Evolutionary conservation across 2,113 vertebrate species (phyloP), one percentile per base, ranked within the genome.

Genomic region (Hystrix cristata): DNA sequence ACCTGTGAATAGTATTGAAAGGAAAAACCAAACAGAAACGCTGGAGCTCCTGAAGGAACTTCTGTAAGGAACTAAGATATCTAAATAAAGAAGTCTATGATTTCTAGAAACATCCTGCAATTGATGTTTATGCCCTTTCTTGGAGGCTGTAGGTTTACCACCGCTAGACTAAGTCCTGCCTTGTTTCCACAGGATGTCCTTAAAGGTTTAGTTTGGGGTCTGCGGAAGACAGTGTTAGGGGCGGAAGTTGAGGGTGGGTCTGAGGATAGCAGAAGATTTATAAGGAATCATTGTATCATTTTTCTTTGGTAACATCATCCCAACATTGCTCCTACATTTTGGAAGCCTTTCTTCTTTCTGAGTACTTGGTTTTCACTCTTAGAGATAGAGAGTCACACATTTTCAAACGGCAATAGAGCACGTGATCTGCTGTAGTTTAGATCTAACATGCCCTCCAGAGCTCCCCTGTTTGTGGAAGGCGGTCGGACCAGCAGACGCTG

Each of bases 331-430:
- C 48, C 89, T 82, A 67, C 7, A 69, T 82, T 94, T 95, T 86
- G 29, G 53, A 93, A 91, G 51, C 46, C 10, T 95, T 83, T 79
- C 31, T 90, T 34, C 31, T 53, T 94, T 87, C 19, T 14, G 12
- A 81, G 34, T 16, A 48, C 60, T 59, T 82, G 85, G 60, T 93
- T 97, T 96, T 89, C 48, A 95, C 23, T 48, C 90, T 53, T 65
- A 9, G 25, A 72, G 38, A 34, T 1, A 65, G 38, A 93, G 53
- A 80, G 71, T 84, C 14, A 82, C 23, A 59, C 60, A 38, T 87
- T 82, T 96, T 87, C 55, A 92, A 60, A 38, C 14, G 48, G 55
- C 62, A 87, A 48, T 38, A 21, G 64, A 94, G 81, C 92, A n/a
- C 87, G 14, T 16, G 48, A 53, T 15, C 21, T 43, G 19, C 11